Conservation (phyloP, 2,888 invertebrate genomes). For the Koerneria pararmatus region DNA sequence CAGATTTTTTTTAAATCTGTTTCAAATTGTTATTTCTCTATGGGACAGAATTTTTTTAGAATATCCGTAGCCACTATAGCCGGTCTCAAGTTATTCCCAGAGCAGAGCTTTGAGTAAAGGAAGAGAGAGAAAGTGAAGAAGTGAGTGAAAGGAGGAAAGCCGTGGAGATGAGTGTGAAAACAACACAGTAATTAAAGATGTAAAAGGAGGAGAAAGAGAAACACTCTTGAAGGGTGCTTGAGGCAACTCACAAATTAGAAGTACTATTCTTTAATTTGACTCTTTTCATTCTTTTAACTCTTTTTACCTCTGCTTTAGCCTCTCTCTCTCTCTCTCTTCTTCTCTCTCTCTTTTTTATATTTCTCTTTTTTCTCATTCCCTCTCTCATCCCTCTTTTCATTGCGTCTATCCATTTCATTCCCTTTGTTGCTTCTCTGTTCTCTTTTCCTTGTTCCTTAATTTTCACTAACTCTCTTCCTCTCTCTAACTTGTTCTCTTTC, state of each 20-base stretch:
- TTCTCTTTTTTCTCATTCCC: constrained; percentile 9
- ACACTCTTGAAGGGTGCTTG: background rate
- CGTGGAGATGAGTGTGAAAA: background rate
- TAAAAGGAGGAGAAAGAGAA: background rate
- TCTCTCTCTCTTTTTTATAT: constrained; percentile 8
- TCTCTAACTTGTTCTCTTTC: background rate
- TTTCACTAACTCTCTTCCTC: background rate
- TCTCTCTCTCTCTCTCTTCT: background rate
- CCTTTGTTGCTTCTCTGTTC: background rate
- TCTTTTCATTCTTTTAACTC: background rate
- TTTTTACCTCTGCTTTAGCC: background rate
- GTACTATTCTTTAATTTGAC: no score
- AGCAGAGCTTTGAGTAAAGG: no score
- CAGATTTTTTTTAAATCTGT: no score
- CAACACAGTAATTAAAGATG: background rate
- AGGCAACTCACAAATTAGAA: background rate
- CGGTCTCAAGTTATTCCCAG: no score
- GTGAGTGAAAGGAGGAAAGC: background rate
- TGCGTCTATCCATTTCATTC: background rate
- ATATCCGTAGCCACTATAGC: no score
- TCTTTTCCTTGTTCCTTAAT: background rate
- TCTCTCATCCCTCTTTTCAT: background rate
- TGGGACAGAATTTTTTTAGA: no score
- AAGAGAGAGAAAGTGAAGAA: background rate
- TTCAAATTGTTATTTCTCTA: no score